These are phyloP conservation scores for Periophthalmodon schlosseri DNA, from an alignment of 2,113 vertebrate species.

Conservation along the genomic window DNA sequence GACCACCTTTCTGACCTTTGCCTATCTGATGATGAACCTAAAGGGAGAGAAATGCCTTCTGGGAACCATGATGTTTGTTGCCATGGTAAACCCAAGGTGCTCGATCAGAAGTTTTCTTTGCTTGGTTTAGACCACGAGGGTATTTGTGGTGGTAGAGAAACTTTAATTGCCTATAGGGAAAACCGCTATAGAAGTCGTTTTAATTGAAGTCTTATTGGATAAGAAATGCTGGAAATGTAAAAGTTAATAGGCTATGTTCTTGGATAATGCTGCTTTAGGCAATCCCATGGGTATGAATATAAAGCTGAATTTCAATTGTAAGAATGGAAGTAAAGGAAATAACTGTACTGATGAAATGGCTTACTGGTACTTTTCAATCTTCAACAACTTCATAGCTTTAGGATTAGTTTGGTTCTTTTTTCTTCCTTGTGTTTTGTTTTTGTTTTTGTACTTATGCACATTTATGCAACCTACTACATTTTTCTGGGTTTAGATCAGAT, in stretches of 20 bases:
- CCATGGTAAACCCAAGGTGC: constrained; percentile 32
- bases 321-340: not conserved
- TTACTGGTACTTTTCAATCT: not conserved
- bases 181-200: constrained; percentile 9
- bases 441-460: no score
- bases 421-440: no score
- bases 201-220: not conserved
- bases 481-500: no score
- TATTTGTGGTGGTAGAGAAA: constrained; percentile 15
- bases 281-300: no score
- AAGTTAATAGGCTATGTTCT: not conserved
- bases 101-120: constrained; percentile 20
- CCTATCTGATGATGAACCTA: constrained; percentile 17
- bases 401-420: not conserved
- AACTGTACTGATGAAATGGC: not conserved
- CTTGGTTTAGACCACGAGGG: constrained; percentile 32
- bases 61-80: constrained; percentile 24
- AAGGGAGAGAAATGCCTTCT: constrained; percentile 18
- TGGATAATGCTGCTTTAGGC: not conserved
- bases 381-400: not conserved
- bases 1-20: constrained; percentile 32
- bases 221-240: not conserved
- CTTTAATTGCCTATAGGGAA: constrained; percentile 13
- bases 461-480: no score
- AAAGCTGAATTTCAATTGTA: no score